These are phyloP conservation scores for Phrynocephalus guinanensis DNA, from an alignment of 2,797 vertebrate species.

Conservation along the genomic window DNA sequence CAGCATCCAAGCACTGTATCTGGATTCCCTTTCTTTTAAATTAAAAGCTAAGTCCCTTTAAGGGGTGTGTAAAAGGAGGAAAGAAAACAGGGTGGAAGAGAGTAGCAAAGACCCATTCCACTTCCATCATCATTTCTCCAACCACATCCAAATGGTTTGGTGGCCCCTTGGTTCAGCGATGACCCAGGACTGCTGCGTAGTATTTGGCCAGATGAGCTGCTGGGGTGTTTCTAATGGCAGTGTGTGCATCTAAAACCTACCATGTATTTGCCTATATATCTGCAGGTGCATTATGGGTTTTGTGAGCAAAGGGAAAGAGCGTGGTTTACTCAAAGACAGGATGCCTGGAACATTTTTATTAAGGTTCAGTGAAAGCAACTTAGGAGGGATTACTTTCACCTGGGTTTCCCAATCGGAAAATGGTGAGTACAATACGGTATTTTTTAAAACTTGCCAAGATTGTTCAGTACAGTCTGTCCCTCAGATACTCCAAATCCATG, in stretches of 20 bases:
- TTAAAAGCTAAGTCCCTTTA: too few species aligned
- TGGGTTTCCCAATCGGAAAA: slow-evolving; percentile 93
- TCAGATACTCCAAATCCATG: neutral
- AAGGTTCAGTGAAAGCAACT: slow-evolving; percentile 96
- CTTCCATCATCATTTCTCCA: neutral
- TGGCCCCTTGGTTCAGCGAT: neutral
- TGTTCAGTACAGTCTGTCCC: neutral
- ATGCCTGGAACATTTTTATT: slow-evolving; percentile 93
- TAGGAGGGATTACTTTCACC: slow-evolving; percentile 97
- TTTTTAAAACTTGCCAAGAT: neutral
- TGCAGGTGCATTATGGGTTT: slow-evolving; percentile 95
- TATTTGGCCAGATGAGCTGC: slow-evolving; percentile 16
- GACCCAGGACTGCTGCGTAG: neutral
- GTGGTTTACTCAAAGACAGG: slow-evolving; percentile 89
- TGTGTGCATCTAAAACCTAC: neutral
- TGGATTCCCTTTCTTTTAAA: neutral
- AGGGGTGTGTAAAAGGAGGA: neutral
- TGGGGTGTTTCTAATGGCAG: slow-evolving; percentile 16
- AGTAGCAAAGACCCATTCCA: neutral
- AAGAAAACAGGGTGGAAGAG: neutral
- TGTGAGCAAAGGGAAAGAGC: slow-evolving; percentile 95
- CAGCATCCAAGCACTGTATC: neutral
- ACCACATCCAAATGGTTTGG: slow-evolving; percentile 4
- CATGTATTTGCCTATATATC: slow-evolving; percentile 36
- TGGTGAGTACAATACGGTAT: slow-evolving; percentile 76